phyloP scores from a whole-genome alignment of 2,888 invertebrate genomes.

The Tineola bisselliella region DNA sequence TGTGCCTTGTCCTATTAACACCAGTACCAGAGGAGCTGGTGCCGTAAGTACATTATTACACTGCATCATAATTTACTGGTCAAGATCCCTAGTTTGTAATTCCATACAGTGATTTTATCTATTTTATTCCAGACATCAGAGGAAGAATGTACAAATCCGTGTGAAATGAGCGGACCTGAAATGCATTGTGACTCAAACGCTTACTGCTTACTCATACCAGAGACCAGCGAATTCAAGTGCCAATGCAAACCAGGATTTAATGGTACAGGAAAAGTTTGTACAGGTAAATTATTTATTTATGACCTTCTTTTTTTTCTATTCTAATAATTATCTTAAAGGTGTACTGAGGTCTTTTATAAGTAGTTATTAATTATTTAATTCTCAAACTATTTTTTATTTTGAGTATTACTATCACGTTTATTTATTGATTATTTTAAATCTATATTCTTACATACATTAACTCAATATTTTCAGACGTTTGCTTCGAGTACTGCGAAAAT shows the following conservation, averaged over 20 bases:
- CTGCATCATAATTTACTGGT: too few species aligned
- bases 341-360: too few species aligned
- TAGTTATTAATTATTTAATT: too few species aligned
- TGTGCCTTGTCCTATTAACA: constrained; percentile 88
- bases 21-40: constrained; percentile 84
- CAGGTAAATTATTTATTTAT: constrained; percentile 44
- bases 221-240: constrained; percentile 87
- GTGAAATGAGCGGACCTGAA: constrained; percentile 82
- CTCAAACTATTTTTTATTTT: too few species aligned
- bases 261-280: constrained; percentile 84
- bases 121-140: constrained; percentile 72
- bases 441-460: too few species aligned
- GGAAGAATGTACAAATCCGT: constrained; percentile 89
- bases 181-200: constrained; percentile 90
- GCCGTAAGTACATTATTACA: constrained; percentile 81
- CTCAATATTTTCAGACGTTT: constrained; percentile 70
- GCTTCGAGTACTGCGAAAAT: constrained; percentile 87
- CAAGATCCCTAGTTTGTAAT: too few species aligned
- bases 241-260: constrained; percentile 94
- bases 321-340: too few species aligned
- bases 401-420: too few species aligned
- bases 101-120: too few species aligned
- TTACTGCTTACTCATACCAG: constrained; percentile 83
- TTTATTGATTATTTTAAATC: too few species aligned
- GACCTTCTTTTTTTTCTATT: too few species aligned